These are phyloP conservation scores for Unio delphinus DNA, from an alignment of 2,888 invertebrate genomes.

Conservation along the genomic window DNA sequence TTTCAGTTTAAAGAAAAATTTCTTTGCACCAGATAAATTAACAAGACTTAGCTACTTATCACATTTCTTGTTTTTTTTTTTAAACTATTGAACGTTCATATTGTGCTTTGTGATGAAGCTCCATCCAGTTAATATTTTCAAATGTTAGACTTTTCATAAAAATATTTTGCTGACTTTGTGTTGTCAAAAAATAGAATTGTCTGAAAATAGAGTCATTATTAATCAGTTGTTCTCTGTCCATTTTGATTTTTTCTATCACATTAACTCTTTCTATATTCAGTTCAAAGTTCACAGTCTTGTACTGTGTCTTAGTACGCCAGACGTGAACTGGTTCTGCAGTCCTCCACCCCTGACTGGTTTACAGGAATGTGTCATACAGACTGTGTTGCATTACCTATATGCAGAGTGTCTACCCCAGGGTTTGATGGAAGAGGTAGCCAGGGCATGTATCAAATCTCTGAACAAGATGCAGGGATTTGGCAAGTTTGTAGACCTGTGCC, in stretches of 20 bases:
- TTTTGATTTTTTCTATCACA: neutral
- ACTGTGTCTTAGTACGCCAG: conserved; percentile 75
- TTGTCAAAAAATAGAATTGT: neutral
- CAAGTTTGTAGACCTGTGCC: conserved; percentile 76
- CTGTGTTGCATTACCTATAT: conserved; percentile 79
- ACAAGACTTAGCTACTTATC: too few species aligned
- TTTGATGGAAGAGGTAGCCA: conserved; percentile 76
- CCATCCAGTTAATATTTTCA: too few species aligned
- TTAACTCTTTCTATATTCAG: conserved; percentile 45
- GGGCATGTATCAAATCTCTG: conserved; percentile 74
- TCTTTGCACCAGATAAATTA: too few species aligned
- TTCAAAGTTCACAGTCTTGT: conserved; percentile 75
- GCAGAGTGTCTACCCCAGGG: conserved; percentile 78
- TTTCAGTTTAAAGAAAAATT: too few species aligned
- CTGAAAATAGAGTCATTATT: neutral
- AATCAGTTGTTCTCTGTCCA: too few species aligned
- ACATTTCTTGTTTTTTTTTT: too few species aligned
- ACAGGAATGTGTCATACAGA: conserved; percentile 77
- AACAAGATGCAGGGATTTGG: conserved; percentile 74
- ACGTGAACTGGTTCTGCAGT: conserved; percentile 74
- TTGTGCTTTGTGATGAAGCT: too few species aligned
- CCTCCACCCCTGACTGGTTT: conserved; percentile 74
- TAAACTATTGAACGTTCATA: too few species aligned
- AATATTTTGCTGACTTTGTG: neutral
- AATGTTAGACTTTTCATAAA: too few species aligned